Evolutionary conservation across 92 coral and sea anemone genomes (phyloP), one percentile per base, ranked within the genome.

Genomic region (Siderastrea radians): DNA sequence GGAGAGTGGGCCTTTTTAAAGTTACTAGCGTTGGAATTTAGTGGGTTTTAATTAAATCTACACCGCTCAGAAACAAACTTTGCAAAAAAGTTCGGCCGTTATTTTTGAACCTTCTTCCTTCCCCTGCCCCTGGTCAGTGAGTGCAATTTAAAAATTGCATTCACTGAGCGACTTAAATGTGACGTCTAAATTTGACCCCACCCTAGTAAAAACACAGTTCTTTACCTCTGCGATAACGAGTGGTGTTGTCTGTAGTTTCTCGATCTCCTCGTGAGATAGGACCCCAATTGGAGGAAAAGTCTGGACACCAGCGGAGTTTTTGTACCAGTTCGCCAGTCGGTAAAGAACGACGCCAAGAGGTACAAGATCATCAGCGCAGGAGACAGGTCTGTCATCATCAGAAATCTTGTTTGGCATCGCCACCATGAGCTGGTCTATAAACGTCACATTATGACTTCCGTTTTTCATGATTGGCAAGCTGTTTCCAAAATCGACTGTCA

Each of bases 401-500:
- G 68, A 81, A 9, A 6, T 45, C 14, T 15, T 38, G 44, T n/a
- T 45, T 17, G 74, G 75, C 43, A 72, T 68, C 3, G 87, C 91
- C 74, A 94, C 86, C 49, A 88, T 78, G 57, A 84, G 64, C 7
- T 88, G 78, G 57, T 78, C 85, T 16, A 92, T 70, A 62, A 75
- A 78, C 0, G 69, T 55, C 51, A 86, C 79, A 62, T 88, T 72
- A 69, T 65, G 72, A 26, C 81, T 57, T 17, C 98, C 98, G 9
- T 87, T 90, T 12, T 72, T 73, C 26, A n/a, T 57, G 54, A 69
- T 90, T 10, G 86, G 94, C 3, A 94, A 69, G 52, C 88, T 76
- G 77, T 92, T 92, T 60, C 94, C 95, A 19, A 94, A 71, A 76
- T 94, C 98, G 12, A 94, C 43, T 51, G 47, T 58, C 2, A 84